A percentile compares a stretch with the other conserved stretches of the same genome.
phyloP scores from a whole-genome alignment of 2,888 invertebrate species.

The Drosophila neotestacea region DNA sequence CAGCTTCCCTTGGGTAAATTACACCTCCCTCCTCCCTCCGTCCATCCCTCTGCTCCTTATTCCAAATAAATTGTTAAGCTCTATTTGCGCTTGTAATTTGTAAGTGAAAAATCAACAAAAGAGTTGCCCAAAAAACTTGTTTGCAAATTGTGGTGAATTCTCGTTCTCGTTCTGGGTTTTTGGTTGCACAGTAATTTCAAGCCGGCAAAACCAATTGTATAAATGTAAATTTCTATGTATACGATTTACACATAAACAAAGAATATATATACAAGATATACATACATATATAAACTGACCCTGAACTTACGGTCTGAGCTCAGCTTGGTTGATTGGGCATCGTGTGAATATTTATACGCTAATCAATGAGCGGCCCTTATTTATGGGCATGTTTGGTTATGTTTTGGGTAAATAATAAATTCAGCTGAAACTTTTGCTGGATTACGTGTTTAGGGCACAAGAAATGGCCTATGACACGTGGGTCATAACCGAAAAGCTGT shows the following conservation, averaged over 20 bases:
- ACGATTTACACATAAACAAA: background rate
- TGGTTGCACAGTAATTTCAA: constrained; percentile 14
- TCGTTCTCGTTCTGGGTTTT: constrained; percentile 4
- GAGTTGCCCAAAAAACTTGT: constrained; percentile 40
- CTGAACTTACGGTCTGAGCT: constrained; percentile 61
- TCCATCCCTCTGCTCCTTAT: background rate
- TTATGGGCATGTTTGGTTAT: constrained; percentile 49
- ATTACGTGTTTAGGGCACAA: constrained; percentile 38
- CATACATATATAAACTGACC: constrained; percentile 52
- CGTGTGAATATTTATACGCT: constrained; percentile 71
- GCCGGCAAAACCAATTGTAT: constrained; percentile 25
- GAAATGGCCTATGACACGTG: constrained; percentile 40
- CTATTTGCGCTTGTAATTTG: constrained; percentile 59
- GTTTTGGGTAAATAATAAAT: constrained; percentile 47
- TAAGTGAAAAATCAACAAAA: constrained; percentile 52
- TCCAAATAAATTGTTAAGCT: constrained; percentile 33
- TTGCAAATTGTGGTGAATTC: constrained; percentile 14
- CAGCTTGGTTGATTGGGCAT: constrained; percentile 25
- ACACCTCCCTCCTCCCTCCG: background rate
- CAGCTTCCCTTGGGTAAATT: background rate
- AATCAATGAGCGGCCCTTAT: constrained; percentile 60
- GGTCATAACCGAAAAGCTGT: constrained; percentile 31
- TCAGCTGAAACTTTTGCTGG: constrained; percentile 31
- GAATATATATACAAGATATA: constrained; percentile 3
- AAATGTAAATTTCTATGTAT: constrained; percentile 48